Conservation (phyloP, 2,888 invertebrate species). For the Lagria hirta region DNA sequence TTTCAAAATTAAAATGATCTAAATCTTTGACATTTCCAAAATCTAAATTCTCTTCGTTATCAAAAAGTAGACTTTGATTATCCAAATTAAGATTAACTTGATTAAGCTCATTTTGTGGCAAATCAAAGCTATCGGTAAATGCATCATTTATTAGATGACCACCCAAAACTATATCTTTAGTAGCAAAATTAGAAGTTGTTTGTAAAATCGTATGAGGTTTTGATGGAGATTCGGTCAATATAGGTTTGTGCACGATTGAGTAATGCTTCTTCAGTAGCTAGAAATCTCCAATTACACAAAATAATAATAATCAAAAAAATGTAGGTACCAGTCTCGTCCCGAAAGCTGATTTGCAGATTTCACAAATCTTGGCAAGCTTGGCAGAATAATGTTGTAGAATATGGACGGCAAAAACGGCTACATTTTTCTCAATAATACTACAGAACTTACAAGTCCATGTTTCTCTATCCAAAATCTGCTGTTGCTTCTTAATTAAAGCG, state of each 20-base stretch:
- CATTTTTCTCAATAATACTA: slow-evolving; percentile 47
- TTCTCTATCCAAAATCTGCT: slow-evolving; percentile 45
- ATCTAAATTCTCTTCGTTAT: slow-evolving; percentile 44
- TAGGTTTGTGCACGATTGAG: slow-evolving; percentile 34
- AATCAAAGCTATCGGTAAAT: slow-evolving; percentile 44
- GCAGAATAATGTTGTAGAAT: slow-evolving; percentile 51
- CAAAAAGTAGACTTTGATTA: slow-evolving; percentile 38
- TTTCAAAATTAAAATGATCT: slow-evolving; percentile 48
- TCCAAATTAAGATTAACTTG: slow-evolving; percentile 38
- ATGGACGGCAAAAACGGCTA: slow-evolving; percentile 53
- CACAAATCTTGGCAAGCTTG: slow-evolving; percentile 40
- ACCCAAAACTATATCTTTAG: slow-evolving; percentile 39
- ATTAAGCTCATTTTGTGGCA: slow-evolving; percentile 38
- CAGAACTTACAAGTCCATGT: slow-evolving; percentile 56
- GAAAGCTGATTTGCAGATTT: slow-evolving; percentile 43
- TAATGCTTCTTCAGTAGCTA: slow-evolving; percentile 38
- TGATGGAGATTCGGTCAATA: slow-evolving; percentile 1
- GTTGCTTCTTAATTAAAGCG: slow-evolving; percentile 40
- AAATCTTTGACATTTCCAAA: slow-evolving; percentile 41
- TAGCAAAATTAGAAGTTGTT: slow-evolving; percentile 1
- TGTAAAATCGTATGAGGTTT: slow-evolving; percentile 7
- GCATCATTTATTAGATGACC: slow-evolving; percentile 45
- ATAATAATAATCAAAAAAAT: no score
- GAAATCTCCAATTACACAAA: slow-evolving; percentile 26
- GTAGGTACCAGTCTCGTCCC: slow-evolving; percentile 24